phyloP scores from a whole-genome alignment of 2,113 vertebrate genomes.

The Callithrix jacchus region DNA sequence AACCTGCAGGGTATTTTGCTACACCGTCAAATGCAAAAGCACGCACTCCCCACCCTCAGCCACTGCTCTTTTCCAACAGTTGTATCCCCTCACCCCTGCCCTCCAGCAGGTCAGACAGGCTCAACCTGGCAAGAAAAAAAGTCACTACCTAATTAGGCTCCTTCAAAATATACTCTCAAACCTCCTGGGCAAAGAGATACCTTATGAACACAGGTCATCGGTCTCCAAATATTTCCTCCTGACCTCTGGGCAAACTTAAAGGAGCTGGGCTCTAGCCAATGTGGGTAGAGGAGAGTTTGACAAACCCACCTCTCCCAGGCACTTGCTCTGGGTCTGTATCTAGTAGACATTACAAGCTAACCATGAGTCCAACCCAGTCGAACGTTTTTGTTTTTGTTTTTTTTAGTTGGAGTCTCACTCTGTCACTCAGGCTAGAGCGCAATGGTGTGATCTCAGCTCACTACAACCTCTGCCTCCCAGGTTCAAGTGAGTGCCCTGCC shows the following conservation, averaged over 20 bases:
- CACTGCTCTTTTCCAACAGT: not conserved
- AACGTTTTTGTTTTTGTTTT: not conserved
- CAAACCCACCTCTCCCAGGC: not conserved
- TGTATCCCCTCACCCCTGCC: not conserved
- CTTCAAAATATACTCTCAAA: slow-evolving; percentile 20
- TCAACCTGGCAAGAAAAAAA: not conserved
- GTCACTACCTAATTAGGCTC: not conserved
- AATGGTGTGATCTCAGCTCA: no score
- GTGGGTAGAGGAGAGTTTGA: not conserved
- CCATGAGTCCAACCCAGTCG: not conserved
- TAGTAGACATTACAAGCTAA: slow-evolving; percentile 13
- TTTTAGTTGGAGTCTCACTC: no score
- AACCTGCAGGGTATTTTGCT: not conserved
- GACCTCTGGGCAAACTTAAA: not conserved
- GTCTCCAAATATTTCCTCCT: not conserved
- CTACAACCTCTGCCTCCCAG: no score
- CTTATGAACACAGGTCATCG: not conserved
- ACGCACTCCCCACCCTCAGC: not conserved
- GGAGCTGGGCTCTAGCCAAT: not conserved
- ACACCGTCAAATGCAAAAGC: not conserved
- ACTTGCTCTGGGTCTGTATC: not conserved
- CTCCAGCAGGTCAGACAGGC: not conserved
- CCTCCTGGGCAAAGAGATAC: not conserved
- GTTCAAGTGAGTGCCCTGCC: no score
- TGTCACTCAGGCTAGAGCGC: no score